Base-by-base conservation (phyloP, 2,113 vertebrate genomes). In the Sterrhoptilus dennistouni region DNA sequence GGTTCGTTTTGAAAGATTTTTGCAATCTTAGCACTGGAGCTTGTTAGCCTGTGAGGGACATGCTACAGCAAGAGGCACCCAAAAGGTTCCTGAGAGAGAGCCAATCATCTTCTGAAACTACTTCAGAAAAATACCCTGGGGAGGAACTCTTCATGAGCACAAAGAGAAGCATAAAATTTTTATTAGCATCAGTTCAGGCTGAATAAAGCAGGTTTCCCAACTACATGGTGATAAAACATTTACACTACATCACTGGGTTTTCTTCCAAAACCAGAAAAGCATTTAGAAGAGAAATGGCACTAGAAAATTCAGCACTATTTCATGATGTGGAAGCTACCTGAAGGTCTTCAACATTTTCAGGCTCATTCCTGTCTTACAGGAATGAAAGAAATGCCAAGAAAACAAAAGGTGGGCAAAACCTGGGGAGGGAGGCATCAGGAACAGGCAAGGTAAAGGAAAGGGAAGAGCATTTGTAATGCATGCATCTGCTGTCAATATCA, bases 151-250 rank as follows among this genome's bases (percentile, higher is more conserved):
- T 70, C 60, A 74, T 28, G 25, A 90, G 47, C 77, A 92, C 61
- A 63, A 87, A 81, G 27, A 75, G 52, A 68, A 90, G 36, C 69
- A 89, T 87, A 81, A 78, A 60, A 81, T 82, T 94, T 93, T 94
- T 76, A 91, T 69, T 59, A 94, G 35, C 50, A 19, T 38, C 63
- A 93, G 66, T 83, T 90, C 84, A 93, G n/a, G 57, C 61, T 79
- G 74, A 95, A 91, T 87, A 93, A 89, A 89, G 36, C 74, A 93
- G 53, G 15, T 40, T 53, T 95, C 44, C 49, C 60, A 91, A 90
- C 87, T 11, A 68, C 71, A 77, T 8, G 4, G 61, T 50, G 50
- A 91, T 93, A 85, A 96, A 96, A 96, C 78, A 85, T 88, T 91
- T 80, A 71, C 42, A n/a, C 45, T 42, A 21, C 63, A 65, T 44